Percentiles rank a stretch among this genome's conserved stretches.
Conservation (phyloP, 2,113 vertebrate species). For the Mesoclemmys tuberculata region DNA sequence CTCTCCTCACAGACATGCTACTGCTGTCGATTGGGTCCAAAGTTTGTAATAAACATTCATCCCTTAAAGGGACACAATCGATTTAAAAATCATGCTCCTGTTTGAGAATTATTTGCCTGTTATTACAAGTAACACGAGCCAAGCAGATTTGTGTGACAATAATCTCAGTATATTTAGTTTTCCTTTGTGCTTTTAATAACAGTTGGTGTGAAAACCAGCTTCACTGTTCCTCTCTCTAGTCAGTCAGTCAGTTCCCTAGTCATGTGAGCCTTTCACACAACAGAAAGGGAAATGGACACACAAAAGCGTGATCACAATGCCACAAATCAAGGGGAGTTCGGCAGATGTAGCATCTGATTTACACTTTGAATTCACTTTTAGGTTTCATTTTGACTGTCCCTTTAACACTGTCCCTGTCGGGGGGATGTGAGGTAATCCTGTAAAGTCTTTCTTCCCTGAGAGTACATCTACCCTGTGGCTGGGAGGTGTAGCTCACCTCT, state of each 20-base stretch:
- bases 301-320: neutral
- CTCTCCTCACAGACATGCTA: constrained; percentile 27
- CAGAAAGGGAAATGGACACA: neutral
- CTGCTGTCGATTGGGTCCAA: constrained; percentile 14
- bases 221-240: neutral
- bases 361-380: constrained; percentile 6
- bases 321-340: neutral
- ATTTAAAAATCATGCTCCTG: constrained; percentile 36
- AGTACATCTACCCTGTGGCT: no score
- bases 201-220: neutral
- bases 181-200: constrained; percentile 13
- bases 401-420: no score
- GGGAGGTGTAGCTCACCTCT: neutral
- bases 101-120: constrained; percentile 6
- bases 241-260: neutral
- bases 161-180: constrained; percentile 15
- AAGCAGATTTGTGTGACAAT: neutral
- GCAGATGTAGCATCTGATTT: neutral
- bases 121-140: neutral
- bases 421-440: no score
- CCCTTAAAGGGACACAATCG: constrained; percentile 13
- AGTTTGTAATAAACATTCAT: constrained; percentile 38
- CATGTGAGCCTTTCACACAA: neutral
- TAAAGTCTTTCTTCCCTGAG: neutral
- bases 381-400: constrained; percentile 31